Percentiles rank a stretch among this genome's conserved stretches.
Conservation (phyloP, 2,113 vertebrate species). For the Bubo bubo region DNA sequence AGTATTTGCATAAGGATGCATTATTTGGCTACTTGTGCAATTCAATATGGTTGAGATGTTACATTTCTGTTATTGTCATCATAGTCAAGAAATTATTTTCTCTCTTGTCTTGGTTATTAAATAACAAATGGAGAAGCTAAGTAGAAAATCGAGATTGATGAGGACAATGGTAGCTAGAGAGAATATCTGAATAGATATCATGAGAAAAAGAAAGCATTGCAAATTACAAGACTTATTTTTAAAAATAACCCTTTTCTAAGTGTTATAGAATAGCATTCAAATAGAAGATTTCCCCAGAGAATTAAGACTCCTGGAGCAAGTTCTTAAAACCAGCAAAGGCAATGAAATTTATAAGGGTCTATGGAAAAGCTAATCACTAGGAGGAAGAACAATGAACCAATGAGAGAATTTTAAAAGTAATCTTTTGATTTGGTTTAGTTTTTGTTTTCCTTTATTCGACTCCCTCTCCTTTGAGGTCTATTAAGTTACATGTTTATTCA, state of each 20-base stretch:
- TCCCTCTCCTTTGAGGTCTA: background rate
- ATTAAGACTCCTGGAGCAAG: background rate
- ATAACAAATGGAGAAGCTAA: background rate
- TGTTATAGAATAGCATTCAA: background rate
- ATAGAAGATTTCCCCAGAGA: background rate
- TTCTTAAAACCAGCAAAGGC: background rate
- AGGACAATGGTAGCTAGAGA: background rate
- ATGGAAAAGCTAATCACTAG: background rate
- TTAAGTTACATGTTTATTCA: background rate
- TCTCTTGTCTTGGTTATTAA: background rate
- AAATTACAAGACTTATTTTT: background rate
- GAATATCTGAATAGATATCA: background rate
- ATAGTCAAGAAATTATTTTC: background rate
- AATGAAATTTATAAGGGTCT: background rate
- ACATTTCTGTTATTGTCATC: background rate
- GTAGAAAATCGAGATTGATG: background rate
- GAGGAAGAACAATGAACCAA: background rate
- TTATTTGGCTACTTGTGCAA: background rate
- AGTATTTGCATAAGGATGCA: background rate
- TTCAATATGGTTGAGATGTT: background rate
- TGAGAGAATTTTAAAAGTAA: background rate
- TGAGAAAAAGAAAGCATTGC: background rate
- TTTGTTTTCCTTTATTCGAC: background rate
- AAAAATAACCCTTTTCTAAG: background rate
- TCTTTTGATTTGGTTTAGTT: background rate